These are phyloP conservation scores for Nymphalis c-album DNA, from an alignment of 2,888 invertebrate genomes.

Conservation along the genomic window DNA sequence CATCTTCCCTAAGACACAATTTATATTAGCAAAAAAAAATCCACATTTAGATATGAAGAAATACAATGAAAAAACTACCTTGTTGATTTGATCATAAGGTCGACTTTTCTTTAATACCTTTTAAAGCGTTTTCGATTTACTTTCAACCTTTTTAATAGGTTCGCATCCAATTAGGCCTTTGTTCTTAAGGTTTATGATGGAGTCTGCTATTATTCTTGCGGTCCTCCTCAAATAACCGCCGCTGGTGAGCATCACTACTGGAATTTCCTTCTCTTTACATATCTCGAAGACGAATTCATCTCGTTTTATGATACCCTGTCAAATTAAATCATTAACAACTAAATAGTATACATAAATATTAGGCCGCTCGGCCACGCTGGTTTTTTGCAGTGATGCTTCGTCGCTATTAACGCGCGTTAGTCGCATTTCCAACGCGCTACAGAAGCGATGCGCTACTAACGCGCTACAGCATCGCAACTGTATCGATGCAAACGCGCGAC, in stretches of 20 bases:
- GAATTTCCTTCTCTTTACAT: conserved; percentile 83
- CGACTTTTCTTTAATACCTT: not conserved
- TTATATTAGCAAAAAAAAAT: no score
- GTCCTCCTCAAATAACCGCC: conserved; percentile 91
- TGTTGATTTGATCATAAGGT: not conserved
- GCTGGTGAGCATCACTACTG: conserved; percentile 93
- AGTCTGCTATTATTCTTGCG: conserved; percentile 91
- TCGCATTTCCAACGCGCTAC: no score
- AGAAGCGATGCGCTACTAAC: no score
- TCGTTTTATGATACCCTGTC: conserved; percentile 90
- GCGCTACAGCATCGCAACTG: no score
- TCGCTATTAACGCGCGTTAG: no score
- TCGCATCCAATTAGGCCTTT: conserved; percentile 77
- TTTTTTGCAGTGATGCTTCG: no score
- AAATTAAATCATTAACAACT: conserved; percentile 31
- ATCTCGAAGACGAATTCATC: conserved; percentile 91
- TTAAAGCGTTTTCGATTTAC: conserved; percentile 1
- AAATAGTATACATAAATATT: no score
- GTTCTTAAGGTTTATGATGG: conserved; percentile 88
- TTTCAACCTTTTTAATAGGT: conserved; percentile 5
- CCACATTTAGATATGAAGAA: not conserved
- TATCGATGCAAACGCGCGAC: no score
- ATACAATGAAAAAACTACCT: not conserved
- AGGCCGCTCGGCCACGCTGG: no score
- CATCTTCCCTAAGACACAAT: no score